phyloP scores from a whole-genome alignment of 2,113 vertebrate species.

The Oncorhynchus kisutch region DNA sequence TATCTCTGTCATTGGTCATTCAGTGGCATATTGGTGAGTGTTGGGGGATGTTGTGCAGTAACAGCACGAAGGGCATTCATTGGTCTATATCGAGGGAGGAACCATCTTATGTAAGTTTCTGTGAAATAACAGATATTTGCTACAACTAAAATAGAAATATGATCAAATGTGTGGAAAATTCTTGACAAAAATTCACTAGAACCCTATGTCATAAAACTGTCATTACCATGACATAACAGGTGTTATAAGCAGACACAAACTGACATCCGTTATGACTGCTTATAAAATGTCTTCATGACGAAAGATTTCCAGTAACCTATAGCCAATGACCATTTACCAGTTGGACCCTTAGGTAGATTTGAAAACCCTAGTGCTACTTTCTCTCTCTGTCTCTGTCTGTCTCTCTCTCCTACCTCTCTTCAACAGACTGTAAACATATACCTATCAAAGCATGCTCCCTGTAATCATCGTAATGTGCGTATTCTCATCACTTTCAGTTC shows the following conservation, averaged over 20 bases:
- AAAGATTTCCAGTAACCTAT: constrained; percentile 6
- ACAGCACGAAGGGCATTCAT: constrained; percentile 49
- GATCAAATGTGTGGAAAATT: constrained; percentile 9
- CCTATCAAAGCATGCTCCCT: constrained; percentile 32
- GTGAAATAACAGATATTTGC: constrained; percentile 33
- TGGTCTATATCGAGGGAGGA: constrained; percentile 20
- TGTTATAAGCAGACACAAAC: constrained; percentile 2
- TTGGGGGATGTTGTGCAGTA: constrained; percentile 21
- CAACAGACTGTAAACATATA: constrained; percentile 34
- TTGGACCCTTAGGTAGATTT: constrained; percentile 39
- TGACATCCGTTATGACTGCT: constrained; percentile 16
- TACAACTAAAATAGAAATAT: constrained; percentile 9
- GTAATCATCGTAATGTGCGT: constrained; percentile 31
- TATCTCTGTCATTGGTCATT: background rate
- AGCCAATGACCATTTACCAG: constrained; percentile 7
- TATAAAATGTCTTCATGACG: constrained; percentile 25
- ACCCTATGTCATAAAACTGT: constrained; percentile 6
- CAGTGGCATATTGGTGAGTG: background rate
- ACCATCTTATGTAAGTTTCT: constrained; percentile 12
- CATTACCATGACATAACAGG: constrained; percentile 17
- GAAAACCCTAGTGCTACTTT: constrained; percentile 53
- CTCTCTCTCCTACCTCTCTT: background rate
- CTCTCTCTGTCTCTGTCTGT: constrained; percentile 1
- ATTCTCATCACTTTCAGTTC: constrained; percentile 16
- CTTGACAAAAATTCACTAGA: constrained; percentile 15